Evolutionary conservation across 2,113 vertebrate genomes (phyloP).

Genomic region (Amblyopsis rosae): DNA sequence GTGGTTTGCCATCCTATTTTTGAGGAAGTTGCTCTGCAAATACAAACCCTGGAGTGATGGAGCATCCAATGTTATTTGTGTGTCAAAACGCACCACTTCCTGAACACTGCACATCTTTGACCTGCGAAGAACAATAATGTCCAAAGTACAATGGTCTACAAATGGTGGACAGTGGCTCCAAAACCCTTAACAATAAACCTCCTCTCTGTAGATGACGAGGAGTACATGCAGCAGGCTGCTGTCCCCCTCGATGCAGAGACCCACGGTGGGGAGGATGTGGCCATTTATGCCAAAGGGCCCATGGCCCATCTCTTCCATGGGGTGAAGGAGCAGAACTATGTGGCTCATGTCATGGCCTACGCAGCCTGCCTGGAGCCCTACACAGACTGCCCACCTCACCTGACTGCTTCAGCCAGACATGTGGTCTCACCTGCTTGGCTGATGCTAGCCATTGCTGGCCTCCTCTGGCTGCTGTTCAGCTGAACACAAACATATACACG

Average conservation of each 20-base stretch:
- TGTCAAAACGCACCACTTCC: too few relatives aligned
- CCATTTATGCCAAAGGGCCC: slow-evolving; percentile 81
- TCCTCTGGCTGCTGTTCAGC: slow-evolving; percentile 62
- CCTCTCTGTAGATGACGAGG: slow-evolving; percentile 70
- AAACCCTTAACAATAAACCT: neutral
- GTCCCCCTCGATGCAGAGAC: slow-evolving; percentile 79
- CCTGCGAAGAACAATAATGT: too few relatives aligned
- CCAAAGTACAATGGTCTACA: too few relatives aligned
- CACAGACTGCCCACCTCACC: slow-evolving; percentile 66
- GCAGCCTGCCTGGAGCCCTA: slow-evolving; percentile 80
- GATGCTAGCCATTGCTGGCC: slow-evolving; percentile 42
- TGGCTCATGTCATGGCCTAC: slow-evolving; percentile 81
- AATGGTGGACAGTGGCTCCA: too few relatives aligned
- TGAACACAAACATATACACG: slow-evolving; percentile 55
- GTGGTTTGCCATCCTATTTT: too few relatives aligned
- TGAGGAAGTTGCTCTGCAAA: too few relatives aligned
- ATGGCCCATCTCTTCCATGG: slow-evolving; percentile 83
- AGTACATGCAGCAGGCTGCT: slow-evolving; percentile 82
- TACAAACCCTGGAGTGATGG: too few relatives aligned
- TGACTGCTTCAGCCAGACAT: slow-evolving; percentile 11
- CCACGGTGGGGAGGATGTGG: slow-evolving; percentile 81
- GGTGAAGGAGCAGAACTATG: slow-evolving; percentile 81
- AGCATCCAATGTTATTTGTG: too few relatives aligned
- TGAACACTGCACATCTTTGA: too few relatives aligned
- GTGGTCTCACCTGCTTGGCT: slow-evolving; percentile 13